Percentiles rank a stretch among this genome's conserved stretches.
Evolutionary conservation across 2,888 invertebrate species (phyloP).

Genomic region (Hemaris fuciformis): DNA sequence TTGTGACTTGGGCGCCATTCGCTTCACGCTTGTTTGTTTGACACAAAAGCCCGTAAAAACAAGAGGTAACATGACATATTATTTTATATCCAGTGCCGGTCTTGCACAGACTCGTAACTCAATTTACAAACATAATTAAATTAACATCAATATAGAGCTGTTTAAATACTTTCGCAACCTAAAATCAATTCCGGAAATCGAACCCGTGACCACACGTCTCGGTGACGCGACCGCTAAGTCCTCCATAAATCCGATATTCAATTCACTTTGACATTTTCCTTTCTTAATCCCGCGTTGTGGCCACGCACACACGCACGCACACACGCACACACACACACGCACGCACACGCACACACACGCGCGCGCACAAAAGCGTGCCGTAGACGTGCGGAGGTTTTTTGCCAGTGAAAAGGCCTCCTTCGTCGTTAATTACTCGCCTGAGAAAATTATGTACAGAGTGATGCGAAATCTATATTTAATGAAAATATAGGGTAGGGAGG

Average conservation of each 20-base stretch:
- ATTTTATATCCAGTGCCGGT: too few relatives aligned
- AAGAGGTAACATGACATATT: too few relatives aligned
- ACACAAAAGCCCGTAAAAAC: too few relatives aligned
- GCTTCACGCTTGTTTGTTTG: too few relatives aligned
- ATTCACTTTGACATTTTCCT: constrained; percentile 37
- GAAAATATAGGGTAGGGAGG: not conserved
- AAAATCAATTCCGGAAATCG: not conserved
- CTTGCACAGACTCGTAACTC: too few relatives aligned
- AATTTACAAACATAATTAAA: too few relatives aligned
- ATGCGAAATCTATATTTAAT: not conserved
- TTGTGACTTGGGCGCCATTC: too few relatives aligned
- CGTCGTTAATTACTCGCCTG: constrained; percentile 74
- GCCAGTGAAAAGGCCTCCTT: constrained; percentile 65
- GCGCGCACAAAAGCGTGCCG: constrained; percentile 50
- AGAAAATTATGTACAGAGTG: constrained; percentile 63
- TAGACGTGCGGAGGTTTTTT: constrained; percentile 70
- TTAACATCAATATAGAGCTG: too few relatives aligned
- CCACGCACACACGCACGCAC: not conserved
- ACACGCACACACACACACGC: not conserved
- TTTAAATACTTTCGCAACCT: too few relatives aligned
- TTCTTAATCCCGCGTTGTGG: constrained; percentile 42
- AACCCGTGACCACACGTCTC: not conserved
- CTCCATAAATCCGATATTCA: constrained; percentile 26
- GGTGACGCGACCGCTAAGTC: constrained; percentile 8
- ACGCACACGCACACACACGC: constrained; percentile 18